Percentiles rank a stretch among this genome's conserved stretches.
phyloP scores from a whole-genome alignment of 2,888 invertebrate species.

The Oxyscelio sp. region DNA sequence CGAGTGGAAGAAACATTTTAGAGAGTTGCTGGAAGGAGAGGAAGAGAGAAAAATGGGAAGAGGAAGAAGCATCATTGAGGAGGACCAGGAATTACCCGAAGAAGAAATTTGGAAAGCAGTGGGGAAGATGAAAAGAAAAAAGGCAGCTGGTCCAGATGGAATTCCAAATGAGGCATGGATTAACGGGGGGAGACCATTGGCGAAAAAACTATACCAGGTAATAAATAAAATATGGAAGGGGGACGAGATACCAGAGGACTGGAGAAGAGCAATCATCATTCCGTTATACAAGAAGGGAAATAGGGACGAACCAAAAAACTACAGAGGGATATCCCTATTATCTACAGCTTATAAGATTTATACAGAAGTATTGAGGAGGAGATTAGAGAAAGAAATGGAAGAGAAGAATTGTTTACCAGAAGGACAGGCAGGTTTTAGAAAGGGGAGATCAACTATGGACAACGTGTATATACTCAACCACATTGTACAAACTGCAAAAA shows the following conservation, averaged over 20 bases:
- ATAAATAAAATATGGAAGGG: slow-evolving; percentile 33
- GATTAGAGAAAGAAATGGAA: slow-evolving; percentile 39
- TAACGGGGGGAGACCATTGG: slow-evolving; percentile 12
- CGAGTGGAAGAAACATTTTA: background rate
- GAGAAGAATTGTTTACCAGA: background rate
- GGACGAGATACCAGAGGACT: slow-evolving; percentile 50
- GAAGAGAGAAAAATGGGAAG: background rate
- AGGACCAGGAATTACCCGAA: background rate
- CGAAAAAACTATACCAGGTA: background rate
- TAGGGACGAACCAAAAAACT: slow-evolving; percentile 42
- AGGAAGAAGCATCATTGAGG: background rate
- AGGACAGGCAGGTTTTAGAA: background rate
- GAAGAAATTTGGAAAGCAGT: slow-evolving; percentile 29
- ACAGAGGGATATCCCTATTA: slow-evolving; percentile 65
- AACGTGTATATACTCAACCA: background rate
- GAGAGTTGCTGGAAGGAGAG: background rate
- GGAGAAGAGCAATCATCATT: slow-evolving; percentile 58
- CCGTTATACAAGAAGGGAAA: slow-evolving; percentile 66
- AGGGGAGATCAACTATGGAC: no score
- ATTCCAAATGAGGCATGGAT: slow-evolving; percentile 66
- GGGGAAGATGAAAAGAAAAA: slow-evolving; percentile 28
- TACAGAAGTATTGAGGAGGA: background rate
- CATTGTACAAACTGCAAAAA: background rate
- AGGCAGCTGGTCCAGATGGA: slow-evolving; percentile 51
- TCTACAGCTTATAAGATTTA: slow-evolving; percentile 69